A percentile compares a stretch with the other conserved stretches of the same genome.
phyloP scores from a whole-genome alignment of 2,888 invertebrate species.

The Poecilus cupreus region DNA sequence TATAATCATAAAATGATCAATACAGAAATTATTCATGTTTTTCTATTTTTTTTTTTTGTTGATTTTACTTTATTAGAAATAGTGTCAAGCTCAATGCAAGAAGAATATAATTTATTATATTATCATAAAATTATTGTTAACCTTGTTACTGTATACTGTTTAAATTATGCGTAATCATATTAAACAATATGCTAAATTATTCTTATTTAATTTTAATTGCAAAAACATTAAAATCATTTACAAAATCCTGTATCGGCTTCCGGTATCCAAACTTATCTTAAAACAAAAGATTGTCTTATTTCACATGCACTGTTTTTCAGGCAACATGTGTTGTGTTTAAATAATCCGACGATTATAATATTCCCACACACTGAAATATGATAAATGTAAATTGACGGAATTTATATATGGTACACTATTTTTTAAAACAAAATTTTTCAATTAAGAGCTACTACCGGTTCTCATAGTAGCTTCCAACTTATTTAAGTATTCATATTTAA shows the following conservation, averaged over 20 bases:
- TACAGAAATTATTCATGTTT: too few relatives aligned
- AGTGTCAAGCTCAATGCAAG: too few relatives aligned
- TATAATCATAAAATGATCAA: too few relatives aligned
- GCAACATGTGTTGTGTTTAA: not conserved
- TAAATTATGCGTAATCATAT: not conserved
- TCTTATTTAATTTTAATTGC: not conserved
- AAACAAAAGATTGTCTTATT: not conserved
- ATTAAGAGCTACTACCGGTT: not conserved
- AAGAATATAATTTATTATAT: too few relatives aligned
- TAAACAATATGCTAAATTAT: not conserved
- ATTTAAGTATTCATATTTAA: not conserved
- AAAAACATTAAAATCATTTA: not conserved
- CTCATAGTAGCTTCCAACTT: not conserved
- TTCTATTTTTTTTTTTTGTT: too few relatives aligned
- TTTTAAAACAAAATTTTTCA: not conserved
- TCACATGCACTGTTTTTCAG: not conserved
- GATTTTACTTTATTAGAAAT: too few relatives aligned
- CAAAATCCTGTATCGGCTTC: not conserved
- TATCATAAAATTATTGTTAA: too few relatives aligned
- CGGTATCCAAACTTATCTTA: not conserved
- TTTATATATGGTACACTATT: not conserved
- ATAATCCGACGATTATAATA: not conserved
- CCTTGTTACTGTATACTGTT: too few relatives aligned
- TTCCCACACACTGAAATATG: not conserved
- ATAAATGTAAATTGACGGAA: conserved; percentile 16